Base-by-base conservation (phyloP, 2,113 vertebrate genomes). In the Conger conger region DNA sequence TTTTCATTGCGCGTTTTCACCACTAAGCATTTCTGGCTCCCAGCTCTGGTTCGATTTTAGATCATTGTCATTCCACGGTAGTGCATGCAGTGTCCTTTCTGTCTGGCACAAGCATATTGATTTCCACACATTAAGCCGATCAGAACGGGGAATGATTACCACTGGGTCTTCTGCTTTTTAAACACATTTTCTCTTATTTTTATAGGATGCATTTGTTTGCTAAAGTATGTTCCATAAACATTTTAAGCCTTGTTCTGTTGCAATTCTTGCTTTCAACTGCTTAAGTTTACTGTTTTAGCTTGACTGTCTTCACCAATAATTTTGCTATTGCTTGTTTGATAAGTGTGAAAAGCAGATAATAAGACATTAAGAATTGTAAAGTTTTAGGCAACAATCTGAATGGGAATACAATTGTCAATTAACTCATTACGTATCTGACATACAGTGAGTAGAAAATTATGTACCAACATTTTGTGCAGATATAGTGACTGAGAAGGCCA, bases 31-130 rank as follows among this genome's bases (percentile, higher is more conserved):
- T 91, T 84, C 89, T 87, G 89, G 88, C 89, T 89, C 89, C 85
- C 90, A 89, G 93, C 88, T 88, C 90, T 87, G 89, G 83, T 88
- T 92, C 88, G 86, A 88, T 91, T 91, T 88, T 79, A 86, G 86
- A 93, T 92, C 88, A 89, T 87, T 84, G 90, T 92, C 90, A 91
- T 86, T 91, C 89, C 81, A 81, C 87, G 86, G 85, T 83, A 76
- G 79, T 50, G n/a, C 78, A 53, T 27, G 68, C 20, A 53, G 76
- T 50, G 54, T 33, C 78, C 60, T 50, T 83, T 45, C 30, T 84
- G 86, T 82, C 87, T 83, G 88, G 88, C 85, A 80, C 76, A 18
- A 81, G 82, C 40, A 83, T 91, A 93, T 93, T 89, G n/a, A 93
- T 93, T 90, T 88, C 76, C 83, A 83, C 88, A 87, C 13, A 38